Conservation (phyloP, 30 jellyfish, hydroid and myxozoan species). For the Sanderia malayensis region DNA sequence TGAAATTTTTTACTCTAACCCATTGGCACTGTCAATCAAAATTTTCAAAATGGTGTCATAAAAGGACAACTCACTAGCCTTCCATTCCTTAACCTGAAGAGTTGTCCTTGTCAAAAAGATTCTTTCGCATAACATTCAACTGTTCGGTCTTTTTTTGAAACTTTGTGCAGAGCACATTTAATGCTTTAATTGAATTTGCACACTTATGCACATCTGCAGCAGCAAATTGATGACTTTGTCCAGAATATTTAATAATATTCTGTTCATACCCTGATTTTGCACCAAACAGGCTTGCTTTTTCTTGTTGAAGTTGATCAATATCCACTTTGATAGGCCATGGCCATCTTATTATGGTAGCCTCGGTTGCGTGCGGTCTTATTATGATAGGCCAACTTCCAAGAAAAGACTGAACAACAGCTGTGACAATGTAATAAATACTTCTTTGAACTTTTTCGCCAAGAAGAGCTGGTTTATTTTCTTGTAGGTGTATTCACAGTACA, state of each 20-base stretch:
- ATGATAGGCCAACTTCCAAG: too few species aligned
- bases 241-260: conserved; percentile 9
- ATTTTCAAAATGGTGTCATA: neutral
- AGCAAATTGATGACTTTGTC: neutral
- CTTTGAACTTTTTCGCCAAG: too few species aligned
- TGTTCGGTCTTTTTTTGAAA: neutral
- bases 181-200: conserved; percentile 10
- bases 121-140: neutral
- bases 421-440: too few species aligned
- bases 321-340: conserved; percentile 15
- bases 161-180: conserved; percentile 3
- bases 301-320: conserved; percentile 10
- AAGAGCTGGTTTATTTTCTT: too few species aligned
- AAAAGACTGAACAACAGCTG: too few species aligned
- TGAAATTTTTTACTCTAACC: neutral
- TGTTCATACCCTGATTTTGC: conserved; percentile 15
- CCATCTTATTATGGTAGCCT: too few species aligned
- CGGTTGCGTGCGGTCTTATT: too few species aligned
- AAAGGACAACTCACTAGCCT: conserved; percentile 20
- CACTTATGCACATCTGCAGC: conserved; percentile 25
- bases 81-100: conserved; percentile 15
- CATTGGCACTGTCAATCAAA: conserved; percentile 1
- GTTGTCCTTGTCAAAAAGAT: conserved; percentile 22
- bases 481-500: too few species aligned
- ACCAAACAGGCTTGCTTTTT: conserved; percentile 19